Evolutionary conservation across 2,888 invertebrate species (phyloP), one percentile per base, ranked within the genome.

Genomic region (Patella depressa): DNA sequence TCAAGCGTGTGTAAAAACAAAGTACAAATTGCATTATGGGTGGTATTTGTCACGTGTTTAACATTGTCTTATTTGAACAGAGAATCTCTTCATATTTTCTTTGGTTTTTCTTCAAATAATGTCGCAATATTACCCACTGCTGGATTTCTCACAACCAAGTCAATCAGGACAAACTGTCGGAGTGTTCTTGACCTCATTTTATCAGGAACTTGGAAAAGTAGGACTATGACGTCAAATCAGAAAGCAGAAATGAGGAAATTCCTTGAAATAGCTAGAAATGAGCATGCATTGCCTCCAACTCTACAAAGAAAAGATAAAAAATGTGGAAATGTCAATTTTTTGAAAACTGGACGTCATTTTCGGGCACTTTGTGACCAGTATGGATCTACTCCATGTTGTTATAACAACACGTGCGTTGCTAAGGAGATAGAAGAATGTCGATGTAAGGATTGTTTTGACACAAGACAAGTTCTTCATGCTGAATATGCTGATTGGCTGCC

Each of bases 401-500:
- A 24, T 65, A 65, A 65, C 24, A 65, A 65, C 24, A 19, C 11
- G 12, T 65, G 65, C 14, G 65, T 65, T 15, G 24, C 19, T 65
- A 65, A 19, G 24, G 19, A 19, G 11, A 2, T 24, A 65, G 19
- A 65, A 9, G 19, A 65, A 19, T 65, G 65, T 65, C 24, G 65
- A 65, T 65, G 65, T 65, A 65, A 65, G 65, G 24, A 65, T 65
- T 65, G 65, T 65, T 65, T 24, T 65, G 65, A 65, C 24, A 65
- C 24, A 24, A 65, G 65, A 65, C 65, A 65, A 24, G 3, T 12
- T 12, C 11, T 65, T 14, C 65, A 65, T 24, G 65, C 65, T 3
- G 65, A 65, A 19, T 65, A 65, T 14, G 19, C 65, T 12, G 65
- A 65, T 14, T 65, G 19, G 12, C 19, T 24, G 12, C 19, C 65